Conservation (phyloP, 2,888 invertebrate genomes). For the Ormyrus pomaceus region DNA sequence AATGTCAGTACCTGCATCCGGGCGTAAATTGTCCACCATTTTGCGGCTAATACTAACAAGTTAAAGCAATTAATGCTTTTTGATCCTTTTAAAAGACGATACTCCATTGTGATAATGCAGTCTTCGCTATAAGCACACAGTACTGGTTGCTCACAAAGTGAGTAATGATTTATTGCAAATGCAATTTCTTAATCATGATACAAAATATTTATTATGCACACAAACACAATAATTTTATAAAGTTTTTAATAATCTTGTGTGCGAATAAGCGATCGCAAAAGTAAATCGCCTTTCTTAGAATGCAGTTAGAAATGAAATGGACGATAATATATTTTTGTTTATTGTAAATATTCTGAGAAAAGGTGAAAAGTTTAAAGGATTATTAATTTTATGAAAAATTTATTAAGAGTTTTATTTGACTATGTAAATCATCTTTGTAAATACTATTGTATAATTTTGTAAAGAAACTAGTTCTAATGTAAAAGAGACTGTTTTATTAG, state of each 20-base stretch:
- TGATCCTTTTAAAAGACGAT: constrained; percentile 1
- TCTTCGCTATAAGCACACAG: constrained; percentile 31
- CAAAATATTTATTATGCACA: not conserved
- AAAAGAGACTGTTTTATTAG: constrained; percentile 56
- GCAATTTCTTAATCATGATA: not conserved
- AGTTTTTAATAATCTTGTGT: too few species aligned
- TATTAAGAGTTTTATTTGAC: constrained; percentile 51
- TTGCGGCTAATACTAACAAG: not conserved
- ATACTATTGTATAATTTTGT: constrained; percentile 57
- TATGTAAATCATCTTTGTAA: constrained; percentile 53
- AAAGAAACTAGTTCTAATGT: constrained; percentile 53
- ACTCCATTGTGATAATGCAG: constrained; percentile 51
- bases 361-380: constrained; percentile 21
- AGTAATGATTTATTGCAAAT: not conserved
- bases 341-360: constrained; percentile 46
- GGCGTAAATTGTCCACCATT: constrained; percentile 80
- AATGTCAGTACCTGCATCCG: constrained; percentile 90
- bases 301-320: constrained; percentile 1
- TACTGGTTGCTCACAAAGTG: not conserved
- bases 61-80: too few species aligned
- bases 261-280: too few species aligned
- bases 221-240: not conserved
- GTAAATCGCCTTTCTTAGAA: not conserved
- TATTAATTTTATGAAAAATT: constrained; percentile 42
- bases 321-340: constrained; percentile 18